Percentiles rank a stretch among this genome's conserved stretches.
phyloP scores from a whole-genome alignment of 2,797 vertebrate species.

The Thalassophryne amazonica region DNA sequence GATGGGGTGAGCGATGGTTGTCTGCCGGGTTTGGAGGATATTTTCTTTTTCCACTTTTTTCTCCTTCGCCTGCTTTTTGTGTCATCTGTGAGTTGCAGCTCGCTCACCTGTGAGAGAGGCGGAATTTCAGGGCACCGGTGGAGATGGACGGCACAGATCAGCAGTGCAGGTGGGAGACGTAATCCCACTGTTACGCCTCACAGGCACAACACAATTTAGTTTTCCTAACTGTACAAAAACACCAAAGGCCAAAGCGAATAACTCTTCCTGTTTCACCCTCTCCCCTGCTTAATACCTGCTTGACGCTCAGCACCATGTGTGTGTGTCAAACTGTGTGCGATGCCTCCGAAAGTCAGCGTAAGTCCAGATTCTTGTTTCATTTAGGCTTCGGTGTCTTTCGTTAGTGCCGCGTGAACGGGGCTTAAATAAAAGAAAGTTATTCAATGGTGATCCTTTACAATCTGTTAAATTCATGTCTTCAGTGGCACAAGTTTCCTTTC shows the following conservation, averaged over 20 bases:
- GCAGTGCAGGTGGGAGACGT: constrained; percentile 58
- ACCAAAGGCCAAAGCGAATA: constrained; percentile 18
- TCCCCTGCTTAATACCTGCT: neutral
- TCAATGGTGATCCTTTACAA: no score
- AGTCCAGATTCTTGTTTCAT: no score
- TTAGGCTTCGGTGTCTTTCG: no score
- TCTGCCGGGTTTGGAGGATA: constrained; percentile 20
- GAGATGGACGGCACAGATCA: constrained; percentile 65
- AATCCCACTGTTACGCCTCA: constrained; percentile 53
- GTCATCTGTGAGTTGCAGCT: constrained; percentile 26
- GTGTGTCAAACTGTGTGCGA: constrained; percentile 4
- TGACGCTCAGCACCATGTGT: constrained; percentile 10
- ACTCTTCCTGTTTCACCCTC: constrained; percentile 1
- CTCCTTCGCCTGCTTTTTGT: constrained; percentile 23
- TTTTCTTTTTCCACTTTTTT: neutral
- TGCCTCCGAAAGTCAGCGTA: no score
- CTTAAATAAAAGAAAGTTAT: no score
- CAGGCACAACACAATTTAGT: constrained; percentile 45
- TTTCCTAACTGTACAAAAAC: constrained; percentile 31
- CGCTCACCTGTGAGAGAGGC: constrained; percentile 37
- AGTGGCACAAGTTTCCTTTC: no score
- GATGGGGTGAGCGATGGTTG: constrained; percentile 29
- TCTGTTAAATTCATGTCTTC: no score
- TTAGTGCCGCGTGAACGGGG: no score
- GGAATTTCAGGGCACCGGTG: constrained; percentile 54